These are phyloP conservation scores for Eurypyga helias DNA, from an alignment of 2,113 vertebrate species.

Conservation along the genomic window DNA sequence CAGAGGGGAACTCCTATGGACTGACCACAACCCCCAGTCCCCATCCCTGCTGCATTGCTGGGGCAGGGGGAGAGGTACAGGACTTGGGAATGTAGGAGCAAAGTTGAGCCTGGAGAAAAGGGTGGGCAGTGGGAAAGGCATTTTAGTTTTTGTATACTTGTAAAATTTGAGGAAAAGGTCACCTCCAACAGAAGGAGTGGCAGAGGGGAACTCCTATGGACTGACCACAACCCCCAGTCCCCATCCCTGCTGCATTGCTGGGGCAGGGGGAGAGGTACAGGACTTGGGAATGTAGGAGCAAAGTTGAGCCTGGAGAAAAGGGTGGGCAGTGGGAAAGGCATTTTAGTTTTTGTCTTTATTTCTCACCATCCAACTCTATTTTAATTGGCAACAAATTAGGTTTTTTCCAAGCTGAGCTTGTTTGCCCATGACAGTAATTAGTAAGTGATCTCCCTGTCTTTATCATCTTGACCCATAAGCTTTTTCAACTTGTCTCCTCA, in stretches of 20 bases:
- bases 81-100: not conserved
- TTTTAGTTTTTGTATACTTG: not conserved
- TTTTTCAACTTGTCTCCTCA: not conserved
- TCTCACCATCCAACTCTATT: not conserved
- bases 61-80: not conserved
- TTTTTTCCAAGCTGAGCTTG: not conserved
- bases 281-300: not conserved
- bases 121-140: not conserved
- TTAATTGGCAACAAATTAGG: not conserved
- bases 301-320: not conserved
- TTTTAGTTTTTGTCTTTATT: not conserved
- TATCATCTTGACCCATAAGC: not conserved
- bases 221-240: not conserved
- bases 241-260: not conserved
- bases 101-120: not conserved
- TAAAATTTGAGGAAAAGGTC: not conserved
- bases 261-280: not conserved
- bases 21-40: not conserved
- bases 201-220: not conserved
- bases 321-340: not conserved
- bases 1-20: not conserved
- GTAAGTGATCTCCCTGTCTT: not conserved
- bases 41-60: not conserved
- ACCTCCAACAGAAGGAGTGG: not conserved
- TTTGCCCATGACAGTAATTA: not conserved